These are phyloP conservation scores for Hyperopisus bebe DNA, from an alignment of 2,113 vertebrate species.

Conservation along the genomic window DNA sequence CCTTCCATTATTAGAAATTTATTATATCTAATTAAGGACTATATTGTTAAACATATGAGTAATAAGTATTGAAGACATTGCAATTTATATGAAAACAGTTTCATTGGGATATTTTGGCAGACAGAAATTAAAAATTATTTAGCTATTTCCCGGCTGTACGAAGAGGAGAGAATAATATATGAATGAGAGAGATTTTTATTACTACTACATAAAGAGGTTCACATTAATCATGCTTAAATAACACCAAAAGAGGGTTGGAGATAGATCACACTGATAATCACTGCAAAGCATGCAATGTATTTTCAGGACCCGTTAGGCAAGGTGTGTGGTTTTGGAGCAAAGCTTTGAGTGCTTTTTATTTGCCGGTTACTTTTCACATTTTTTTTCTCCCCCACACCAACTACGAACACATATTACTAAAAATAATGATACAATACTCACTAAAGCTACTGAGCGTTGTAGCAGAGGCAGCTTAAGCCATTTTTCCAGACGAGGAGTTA, in stretches of 20 bases:
- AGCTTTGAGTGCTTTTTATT: not conserved
- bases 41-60: not conserved
- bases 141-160: not conserved
- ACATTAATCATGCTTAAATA: conserved; percentile 2
- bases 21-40: not conserved
- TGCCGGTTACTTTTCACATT: not conserved
- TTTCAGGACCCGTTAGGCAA: not conserved
- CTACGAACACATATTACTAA: not conserved
- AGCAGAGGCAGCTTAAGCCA: not conserved
- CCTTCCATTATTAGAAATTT: not conserved
- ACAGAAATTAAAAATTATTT: not conserved
- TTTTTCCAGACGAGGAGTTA: not conserved
- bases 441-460: not conserved
- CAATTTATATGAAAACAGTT: not conserved
- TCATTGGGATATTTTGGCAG: not conserved
- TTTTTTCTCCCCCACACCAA: not conserved
- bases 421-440: not conserved
- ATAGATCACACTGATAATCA: not conserved
- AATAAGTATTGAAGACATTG: not conserved
- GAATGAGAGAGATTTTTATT: conserved; percentile 5
- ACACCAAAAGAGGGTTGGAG: not conserved
- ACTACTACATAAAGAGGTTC: not conserved
- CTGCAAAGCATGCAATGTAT: not conserved
- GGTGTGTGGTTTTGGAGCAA: not conserved
- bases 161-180: not conserved